Percentiles rank a stretch among this genome's conserved stretches.
phyloP scores from a whole-genome alignment of 2,888 invertebrate species.

The Pinctada fucata region DNA sequence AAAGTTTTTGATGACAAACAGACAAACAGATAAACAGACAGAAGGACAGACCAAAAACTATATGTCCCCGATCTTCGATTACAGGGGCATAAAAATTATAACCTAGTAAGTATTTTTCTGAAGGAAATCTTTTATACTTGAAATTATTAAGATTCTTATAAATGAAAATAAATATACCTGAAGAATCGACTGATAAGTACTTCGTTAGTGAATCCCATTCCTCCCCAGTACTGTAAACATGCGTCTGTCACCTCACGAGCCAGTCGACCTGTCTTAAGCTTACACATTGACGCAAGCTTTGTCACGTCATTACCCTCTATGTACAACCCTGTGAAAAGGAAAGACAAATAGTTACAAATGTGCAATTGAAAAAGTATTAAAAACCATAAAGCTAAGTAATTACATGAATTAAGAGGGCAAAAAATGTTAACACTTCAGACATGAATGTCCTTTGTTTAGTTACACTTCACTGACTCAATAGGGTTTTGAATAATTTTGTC shows the following conservation, averaged over 20 bases:
- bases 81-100: no score
- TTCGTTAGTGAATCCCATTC: conserved; percentile 80
- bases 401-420: not conserved
- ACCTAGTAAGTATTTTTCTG: no score
- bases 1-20: no score
- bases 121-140: no score
- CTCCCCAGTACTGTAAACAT: conserved; percentile 81
- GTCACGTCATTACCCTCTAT: conserved; percentile 79
- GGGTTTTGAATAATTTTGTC: no score
- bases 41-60: no score
- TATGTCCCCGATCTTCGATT: no score
- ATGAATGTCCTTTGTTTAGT: no score
- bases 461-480: no score
- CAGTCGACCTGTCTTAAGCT: conserved; percentile 79
- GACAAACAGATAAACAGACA: no score
- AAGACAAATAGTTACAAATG: no score
- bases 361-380: not conserved
- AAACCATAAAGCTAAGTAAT: not conserved
- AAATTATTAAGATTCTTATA: no score
- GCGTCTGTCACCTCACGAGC: conserved; percentile 78
- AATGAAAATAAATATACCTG: conserved; percentile 58
- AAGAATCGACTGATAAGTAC: conserved; percentile 75
- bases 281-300: conserved; percentile 80
- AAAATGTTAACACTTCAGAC: not conserved
- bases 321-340: conserved; percentile 70